Evolutionary conservation across 2,888 invertebrate species (phyloP), one percentile per base, ranked within the genome.

Genomic region (Mesochorus sp.): DNA sequence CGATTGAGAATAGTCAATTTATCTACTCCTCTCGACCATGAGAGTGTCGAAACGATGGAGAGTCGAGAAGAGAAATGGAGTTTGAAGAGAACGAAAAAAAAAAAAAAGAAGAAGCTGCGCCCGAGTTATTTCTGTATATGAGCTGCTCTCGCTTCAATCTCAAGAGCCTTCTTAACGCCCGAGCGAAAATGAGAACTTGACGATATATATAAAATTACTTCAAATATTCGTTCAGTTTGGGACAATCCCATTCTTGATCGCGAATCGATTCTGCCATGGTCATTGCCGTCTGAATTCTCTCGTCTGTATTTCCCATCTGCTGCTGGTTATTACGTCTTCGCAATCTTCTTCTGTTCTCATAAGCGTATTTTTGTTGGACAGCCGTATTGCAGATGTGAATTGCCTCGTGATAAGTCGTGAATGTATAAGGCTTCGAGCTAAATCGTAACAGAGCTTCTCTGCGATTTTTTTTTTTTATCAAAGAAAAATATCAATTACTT

Each of bases 331-430:
- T 71, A 61, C 79, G 82, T 79, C 81, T 80, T 53, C 80, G 80
- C 28, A 78, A 74, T 79, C 85, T 80, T 64, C 85, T 67, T 42
- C 84, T 80, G 62, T 83, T 85, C 81, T 91, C 86, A 74, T 74
- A 81, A 44, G 91, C 92, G 85, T 97, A 97, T 86, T 94, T 94
- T 84, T 93, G 94, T 90, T 98, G 97, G 37, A 98, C 94, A 10
- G 97, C 95, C 87, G 97, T 96, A 89, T 98, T 97, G 83, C 87
- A 88, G 79, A 98, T 91, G 91, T 98, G 97, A 83, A 98, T 94
- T 6, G 95, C 95, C 91, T 97, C 97, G 84, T 97, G 95, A 83
- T 96, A 94, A 88, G 95, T 95, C 59, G 94, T 93, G 55, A 97
- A 92, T 75, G 94, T 95, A 89, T 95, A 98, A 64, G 95, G 95